phyloP scores from a whole-genome alignment of 2,797 vertebrate species.

The Poliocrania exsul region DNA sequence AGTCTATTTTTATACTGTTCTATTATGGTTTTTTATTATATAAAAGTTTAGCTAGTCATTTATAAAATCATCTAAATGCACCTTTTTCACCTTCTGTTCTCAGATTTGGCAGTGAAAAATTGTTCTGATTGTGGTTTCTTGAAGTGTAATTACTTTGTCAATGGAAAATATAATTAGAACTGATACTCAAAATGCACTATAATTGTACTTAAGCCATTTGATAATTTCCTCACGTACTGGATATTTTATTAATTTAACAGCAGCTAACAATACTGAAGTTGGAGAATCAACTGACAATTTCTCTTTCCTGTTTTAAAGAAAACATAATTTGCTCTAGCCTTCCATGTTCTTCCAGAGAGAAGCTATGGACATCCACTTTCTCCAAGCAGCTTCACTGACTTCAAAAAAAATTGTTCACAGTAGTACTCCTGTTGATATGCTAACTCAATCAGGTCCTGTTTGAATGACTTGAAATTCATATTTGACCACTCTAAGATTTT shows the following conservation, averaged over 20 bases:
- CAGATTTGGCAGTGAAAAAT: slow-evolving; percentile 75
- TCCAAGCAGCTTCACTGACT: not conserved
- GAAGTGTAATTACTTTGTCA: slow-evolving; percentile 80
- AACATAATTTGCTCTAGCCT: slow-evolving; percentile 26
- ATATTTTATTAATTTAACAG: slow-evolving; percentile 76
- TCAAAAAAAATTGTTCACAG: not conserved
- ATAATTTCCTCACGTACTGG: slow-evolving; percentile 73
- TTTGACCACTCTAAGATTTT: slow-evolving; percentile 9
- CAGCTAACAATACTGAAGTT: slow-evolving; percentile 63
- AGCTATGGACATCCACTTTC: not conserved
- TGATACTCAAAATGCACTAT: slow-evolving; percentile 76
- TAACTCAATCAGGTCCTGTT: not conserved
- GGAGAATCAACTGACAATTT: slow-evolving; percentile 60
- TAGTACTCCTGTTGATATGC: not conserved
- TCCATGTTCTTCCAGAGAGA: slow-evolving; percentile 30
- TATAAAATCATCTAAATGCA: slow-evolving; percentile 75
- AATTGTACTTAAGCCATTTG: slow-evolving; percentile 75
- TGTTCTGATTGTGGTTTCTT: slow-evolving; percentile 72
- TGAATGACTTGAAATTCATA: slow-evolving; percentile 16
- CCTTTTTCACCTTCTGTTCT: slow-evolving; percentile 79
- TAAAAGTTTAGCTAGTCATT: slow-evolving; percentile 71
- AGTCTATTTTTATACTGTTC: slow-evolving; percentile 73
- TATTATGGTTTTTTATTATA: slow-evolving; percentile 58
- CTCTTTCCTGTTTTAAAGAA: slow-evolving; percentile 54
- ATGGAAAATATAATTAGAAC: slow-evolving; percentile 81